Evolutionary conservation across 2,113 vertebrate genomes (phyloP).

Genomic region (Cairina moschata): DNA sequence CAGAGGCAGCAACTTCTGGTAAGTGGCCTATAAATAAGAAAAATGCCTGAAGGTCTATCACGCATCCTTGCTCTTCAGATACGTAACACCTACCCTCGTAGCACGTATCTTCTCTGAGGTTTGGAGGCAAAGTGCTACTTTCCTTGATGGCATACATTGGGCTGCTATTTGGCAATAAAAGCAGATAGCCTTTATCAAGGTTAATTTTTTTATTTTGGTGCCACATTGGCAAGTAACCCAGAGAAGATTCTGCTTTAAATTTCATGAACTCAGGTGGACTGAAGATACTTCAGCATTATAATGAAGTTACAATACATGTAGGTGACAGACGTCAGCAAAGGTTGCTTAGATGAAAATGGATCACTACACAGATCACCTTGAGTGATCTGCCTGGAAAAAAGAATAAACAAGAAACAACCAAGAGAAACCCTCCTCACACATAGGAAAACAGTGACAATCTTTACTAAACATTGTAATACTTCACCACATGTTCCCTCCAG

Average conservation of each 20-base stretch:
- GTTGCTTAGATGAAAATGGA: neutral
- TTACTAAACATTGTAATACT: neutral
- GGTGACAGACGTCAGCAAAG: neutral
- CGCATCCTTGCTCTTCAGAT: neutral
- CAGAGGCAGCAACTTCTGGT: constrained; percentile 90
- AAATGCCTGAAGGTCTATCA: neutral
- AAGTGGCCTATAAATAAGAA: constrained; percentile 80
- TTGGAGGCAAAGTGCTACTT: neutral
- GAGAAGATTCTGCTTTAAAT: neutral
- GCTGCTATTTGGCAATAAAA: neutral
- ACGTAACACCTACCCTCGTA: neutral
- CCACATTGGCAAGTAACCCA: neutral
- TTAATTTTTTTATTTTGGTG: neutral
- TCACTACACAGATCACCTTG: neutral
- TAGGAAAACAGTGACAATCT: neutral
- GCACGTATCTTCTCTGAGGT: neutral
- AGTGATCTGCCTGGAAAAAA: neutral
- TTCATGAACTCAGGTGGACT: neutral
- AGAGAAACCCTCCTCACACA: neutral
- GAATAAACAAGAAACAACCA: neutral
- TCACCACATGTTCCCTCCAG: neutral
- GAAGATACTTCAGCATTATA: neutral
- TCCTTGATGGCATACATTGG: neutral
- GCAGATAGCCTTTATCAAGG: neutral
- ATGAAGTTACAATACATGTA: accelerated